Base-by-base conservation (phyloP, 2,888 invertebrate genomes). In the Machimus rusticus region DNA sequence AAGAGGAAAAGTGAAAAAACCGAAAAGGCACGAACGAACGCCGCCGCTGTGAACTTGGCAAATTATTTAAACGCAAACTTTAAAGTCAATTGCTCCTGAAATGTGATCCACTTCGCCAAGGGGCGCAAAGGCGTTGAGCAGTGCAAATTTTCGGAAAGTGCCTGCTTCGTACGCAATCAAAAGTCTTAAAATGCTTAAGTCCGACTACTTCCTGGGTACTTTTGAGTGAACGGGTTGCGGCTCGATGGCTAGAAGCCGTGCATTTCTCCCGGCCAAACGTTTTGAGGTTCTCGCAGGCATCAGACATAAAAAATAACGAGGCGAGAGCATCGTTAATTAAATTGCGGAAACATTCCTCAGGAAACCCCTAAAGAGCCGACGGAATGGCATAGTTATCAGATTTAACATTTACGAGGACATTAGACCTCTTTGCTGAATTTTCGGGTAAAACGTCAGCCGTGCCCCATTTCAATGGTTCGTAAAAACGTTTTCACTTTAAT, bases 401-500 rank as follows among this genome's bases (percentile, higher is more conserved):
- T 81, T 81, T 81, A 81, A 81, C 81, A 81, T 81, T 81, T 81
- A 81, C 81, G 81, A 81, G 81, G 81, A 81, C 81, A 81, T 81
- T 81, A 81, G 81, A 81, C 81, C 81, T 81, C 81, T 81, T 81
- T 81, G 81, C 81, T 55, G 51, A 28, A 51, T 81, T 81, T 81
- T 81, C 55, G 51, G 55, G 81, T 55, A 55, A 51, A 81, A 81
- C 28, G 81, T 55, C 39, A 55, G 81, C 55, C 31, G 55, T 81
- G 55, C 51, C 66, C 66, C 81, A 55, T 55, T 81, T 81, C 81
- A 81, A 81, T 81, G 81, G 81, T 55, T 81, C 81, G 81, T 81
- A 55, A 81, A 81, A 81, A 81, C 55, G 81, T 81, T 81, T 39
- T 39, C 81, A 81, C 55, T 81, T 81, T 55, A 81, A 81, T 81